Evolutionary conservation across 2,797 vertebrate genomes (phyloP).

Genomic region (Characodon lateralis): DNA sequence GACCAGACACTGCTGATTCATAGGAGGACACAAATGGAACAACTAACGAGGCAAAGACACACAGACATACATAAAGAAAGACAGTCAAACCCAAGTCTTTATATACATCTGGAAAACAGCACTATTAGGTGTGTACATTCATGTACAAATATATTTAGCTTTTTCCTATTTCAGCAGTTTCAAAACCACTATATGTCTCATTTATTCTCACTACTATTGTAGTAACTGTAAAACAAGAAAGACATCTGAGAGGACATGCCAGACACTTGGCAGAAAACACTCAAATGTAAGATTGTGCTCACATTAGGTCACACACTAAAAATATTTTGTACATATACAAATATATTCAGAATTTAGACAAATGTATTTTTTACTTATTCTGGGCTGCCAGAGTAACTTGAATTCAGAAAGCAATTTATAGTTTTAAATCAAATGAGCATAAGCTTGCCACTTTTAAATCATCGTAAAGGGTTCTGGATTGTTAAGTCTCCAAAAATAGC

Average conservation of each 20-base stretch:
- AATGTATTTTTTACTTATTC: neutral
- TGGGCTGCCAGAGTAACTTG: neutral
- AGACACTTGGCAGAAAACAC: slow-evolving; percentile 25
- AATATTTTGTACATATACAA: neutral
- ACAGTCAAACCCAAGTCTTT: neutral
- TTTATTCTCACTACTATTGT: neutral
- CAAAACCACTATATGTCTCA: neutral
- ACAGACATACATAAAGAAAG: slow-evolving; percentile 9
- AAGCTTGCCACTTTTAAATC: neutral
- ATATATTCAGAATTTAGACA: neutral
- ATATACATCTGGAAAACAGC: neutral
- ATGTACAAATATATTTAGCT: neutral
- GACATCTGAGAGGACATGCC: slow-evolving; percentile 34
- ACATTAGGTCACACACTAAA: neutral
- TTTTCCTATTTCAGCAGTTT: neutral
- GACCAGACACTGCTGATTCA: slow-evolving; percentile 7
- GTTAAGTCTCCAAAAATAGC: neutral
- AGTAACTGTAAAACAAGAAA: neutral
- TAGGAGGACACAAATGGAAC: neutral
- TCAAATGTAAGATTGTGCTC: slow-evolving; percentile 16
- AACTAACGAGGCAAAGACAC: neutral
- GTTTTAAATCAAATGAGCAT: neutral
- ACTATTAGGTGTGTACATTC: neutral
- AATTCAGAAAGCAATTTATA: neutral
- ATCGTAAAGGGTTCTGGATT: neutral